Conservation (phyloP, 2,797 vertebrate genomes). For the Otus scops region DNA sequence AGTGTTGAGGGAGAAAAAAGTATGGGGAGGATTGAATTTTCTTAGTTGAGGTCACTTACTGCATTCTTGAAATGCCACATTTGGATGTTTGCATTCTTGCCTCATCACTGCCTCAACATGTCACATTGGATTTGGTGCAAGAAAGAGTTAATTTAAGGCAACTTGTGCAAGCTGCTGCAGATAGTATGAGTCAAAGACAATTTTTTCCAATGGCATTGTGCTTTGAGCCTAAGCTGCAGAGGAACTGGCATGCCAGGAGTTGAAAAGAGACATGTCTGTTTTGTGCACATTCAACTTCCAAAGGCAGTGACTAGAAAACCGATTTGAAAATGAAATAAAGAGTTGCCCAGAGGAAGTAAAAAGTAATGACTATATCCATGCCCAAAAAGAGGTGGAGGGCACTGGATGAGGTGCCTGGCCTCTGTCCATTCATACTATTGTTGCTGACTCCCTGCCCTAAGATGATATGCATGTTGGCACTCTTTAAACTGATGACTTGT, state of each 20-base stretch:
- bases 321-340: neutral
- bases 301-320: neutral
- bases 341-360: neutral
- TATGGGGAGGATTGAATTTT: neutral
- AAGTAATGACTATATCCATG: neutral
- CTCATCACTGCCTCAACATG: neutral
- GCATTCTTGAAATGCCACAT: neutral
- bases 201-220: neutral
- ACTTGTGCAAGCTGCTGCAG: neutral
- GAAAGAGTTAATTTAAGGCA: constrained; percentile 36
- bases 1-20: neutral
- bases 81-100: neutral
- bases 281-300: neutral
- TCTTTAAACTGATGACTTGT: neutral
- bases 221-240: neutral
- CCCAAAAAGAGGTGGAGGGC: neutral
- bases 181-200: neutral
- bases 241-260: neutral
- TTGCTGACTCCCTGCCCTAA: neutral
- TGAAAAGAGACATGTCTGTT: neutral
- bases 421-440: neutral
- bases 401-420: neutral
- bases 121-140: neutral
- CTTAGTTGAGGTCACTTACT: neutral
- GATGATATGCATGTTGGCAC: neutral